These are phyloP conservation scores for Parapsyche elsis DNA, from an alignment of 1,140 invertebrate genomes.

Conservation along the genomic window DNA sequence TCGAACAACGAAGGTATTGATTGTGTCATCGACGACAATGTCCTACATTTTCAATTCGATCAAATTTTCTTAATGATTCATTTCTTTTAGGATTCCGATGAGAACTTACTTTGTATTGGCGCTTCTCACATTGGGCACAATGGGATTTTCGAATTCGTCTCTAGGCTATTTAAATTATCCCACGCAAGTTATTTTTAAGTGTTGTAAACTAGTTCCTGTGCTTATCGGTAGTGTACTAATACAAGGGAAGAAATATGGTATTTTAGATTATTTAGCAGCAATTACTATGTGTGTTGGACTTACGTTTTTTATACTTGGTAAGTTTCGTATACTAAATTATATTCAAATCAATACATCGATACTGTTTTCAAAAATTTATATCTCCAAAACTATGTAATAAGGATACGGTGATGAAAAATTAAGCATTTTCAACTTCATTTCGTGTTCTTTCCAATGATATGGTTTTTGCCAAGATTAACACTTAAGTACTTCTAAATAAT, in stretches of 20 bases:
- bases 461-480: too few species aligned
- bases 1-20: constrained; percentile 74
- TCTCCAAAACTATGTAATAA: too few species aligned
- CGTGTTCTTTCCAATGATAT: too few species aligned
- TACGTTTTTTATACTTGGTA: constrained; percentile 85
- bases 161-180: constrained; percentile 97
- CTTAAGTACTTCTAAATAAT: too few species aligned
- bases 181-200: constrained; percentile 94
- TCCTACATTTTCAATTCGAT: constrained; percentile 21
- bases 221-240: constrained; percentile 92
- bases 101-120: constrained; percentile 85
- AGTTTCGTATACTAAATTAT: too few species aligned
- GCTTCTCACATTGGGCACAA: constrained; percentile 90
- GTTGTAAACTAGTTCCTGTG: constrained; percentile 96
- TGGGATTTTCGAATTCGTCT: constrained; percentile 95
- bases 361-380: too few species aligned
- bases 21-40: too few species aligned
- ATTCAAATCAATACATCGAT: too few species aligned
- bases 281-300: constrained; percentile 91
- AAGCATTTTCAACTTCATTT: too few species aligned
- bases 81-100: constrained; percentile 82
- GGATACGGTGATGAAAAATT: too few species aligned
- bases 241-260: constrained; percentile 87
- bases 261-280: constrained; percentile 86
- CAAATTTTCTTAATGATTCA: constrained; percentile 27